phyloP scores from a whole-genome alignment of 2,797 vertebrate genomes.

The Lepus townsendii region DNA sequence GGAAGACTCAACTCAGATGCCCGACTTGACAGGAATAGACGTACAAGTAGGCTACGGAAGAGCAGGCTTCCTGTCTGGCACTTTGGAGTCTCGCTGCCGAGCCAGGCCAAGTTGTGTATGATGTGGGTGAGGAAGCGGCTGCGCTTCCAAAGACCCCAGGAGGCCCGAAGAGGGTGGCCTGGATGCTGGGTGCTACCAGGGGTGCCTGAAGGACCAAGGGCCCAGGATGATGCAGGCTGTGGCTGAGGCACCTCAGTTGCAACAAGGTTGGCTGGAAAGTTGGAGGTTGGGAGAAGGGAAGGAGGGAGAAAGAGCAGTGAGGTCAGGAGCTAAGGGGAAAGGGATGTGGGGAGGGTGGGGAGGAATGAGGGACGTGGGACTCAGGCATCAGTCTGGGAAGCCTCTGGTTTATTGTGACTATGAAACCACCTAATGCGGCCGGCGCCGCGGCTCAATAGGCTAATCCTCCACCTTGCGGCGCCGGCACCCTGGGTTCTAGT shows the following conservation, averaged over 20 bases:
- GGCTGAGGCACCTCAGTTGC: slow-evolving; percentile 72
- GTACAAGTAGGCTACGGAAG: slow-evolving; percentile 72
- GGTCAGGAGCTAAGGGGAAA: slow-evolving; percentile 29
- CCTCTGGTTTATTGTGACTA: background rate
- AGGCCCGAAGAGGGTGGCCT: slow-evolving; percentile 78
- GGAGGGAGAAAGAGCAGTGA: background rate
- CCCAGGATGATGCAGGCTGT: background rate
- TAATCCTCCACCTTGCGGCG: too few species aligned
- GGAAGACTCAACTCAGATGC: slow-evolving; percentile 92
- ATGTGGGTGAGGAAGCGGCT: slow-evolving; percentile 90
- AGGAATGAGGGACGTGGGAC: slow-evolving; percentile 6
- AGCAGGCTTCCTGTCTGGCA: slow-evolving; percentile 83
- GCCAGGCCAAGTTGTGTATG: slow-evolving; percentile 91
- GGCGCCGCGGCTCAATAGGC: too few species aligned
- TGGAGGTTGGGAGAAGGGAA: background rate
- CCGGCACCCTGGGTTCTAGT: too few species aligned
- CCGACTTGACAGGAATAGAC: slow-evolving; percentile 57
- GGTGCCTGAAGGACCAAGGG: slow-evolving; percentile 39
- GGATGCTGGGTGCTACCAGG: slow-evolving; percentile 73
- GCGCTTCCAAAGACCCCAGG: slow-evolving; percentile 77
- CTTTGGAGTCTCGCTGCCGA: slow-evolving; percentile 94
- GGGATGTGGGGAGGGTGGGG: slow-evolving; percentile 64
- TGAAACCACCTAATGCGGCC: background rate
- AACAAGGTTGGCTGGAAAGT: background rate
- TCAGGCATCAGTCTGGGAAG: background rate